These are phyloP conservation scores for Litocranius walleri DNA, from an alignment of 2,113 vertebrate genomes.

Conservation along the genomic window DNA sequence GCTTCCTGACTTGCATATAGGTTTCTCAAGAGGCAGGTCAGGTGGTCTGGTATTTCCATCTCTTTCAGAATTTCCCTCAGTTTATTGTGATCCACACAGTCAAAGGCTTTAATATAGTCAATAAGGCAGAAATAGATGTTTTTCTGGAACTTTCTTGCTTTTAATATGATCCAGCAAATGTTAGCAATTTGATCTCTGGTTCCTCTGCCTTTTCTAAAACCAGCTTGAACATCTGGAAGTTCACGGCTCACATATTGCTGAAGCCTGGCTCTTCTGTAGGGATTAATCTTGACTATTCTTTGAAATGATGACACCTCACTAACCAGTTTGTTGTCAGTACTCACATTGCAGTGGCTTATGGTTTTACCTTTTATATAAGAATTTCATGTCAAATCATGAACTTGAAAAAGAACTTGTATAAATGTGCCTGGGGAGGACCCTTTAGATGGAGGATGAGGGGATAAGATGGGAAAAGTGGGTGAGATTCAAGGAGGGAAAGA, in stretches of 20 bases:
- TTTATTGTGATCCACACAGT: background rate
- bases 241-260: no score
- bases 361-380: background rate
- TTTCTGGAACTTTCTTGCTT: no score
- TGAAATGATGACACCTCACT: background rate
- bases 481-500: background rate
- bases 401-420: background rate
- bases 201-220: no score
- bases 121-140: background rate
- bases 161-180: accelerated
- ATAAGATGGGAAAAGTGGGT: no score
- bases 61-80: background rate
- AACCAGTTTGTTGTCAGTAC: no score
- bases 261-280: background rate
- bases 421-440: background rate
- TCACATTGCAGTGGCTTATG: background rate
- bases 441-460: background rate
- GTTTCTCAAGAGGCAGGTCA: background rate
- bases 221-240: no score
- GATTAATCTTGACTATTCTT: background rate
- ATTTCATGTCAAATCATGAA: background rate
- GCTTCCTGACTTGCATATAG: background rate
- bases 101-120: background rate
- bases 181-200: no score
- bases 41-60: background rate